Conservation (phyloP, 2,888 invertebrate species). For the Sussaba pulchella region DNA sequence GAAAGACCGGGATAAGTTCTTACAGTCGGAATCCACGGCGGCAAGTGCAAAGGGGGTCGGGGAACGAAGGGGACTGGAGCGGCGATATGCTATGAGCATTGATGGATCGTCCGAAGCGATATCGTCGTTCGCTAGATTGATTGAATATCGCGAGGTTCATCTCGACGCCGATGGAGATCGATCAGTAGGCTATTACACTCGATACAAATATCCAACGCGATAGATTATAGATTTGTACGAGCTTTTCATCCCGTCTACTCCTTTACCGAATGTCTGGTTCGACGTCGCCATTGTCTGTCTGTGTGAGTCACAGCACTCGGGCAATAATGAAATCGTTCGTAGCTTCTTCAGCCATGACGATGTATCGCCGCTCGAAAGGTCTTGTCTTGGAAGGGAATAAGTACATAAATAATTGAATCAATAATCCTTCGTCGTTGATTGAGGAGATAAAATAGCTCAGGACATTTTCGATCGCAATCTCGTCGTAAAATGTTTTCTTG, state of each 20-base stretch:
- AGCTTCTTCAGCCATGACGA: constrained; percentile 17
- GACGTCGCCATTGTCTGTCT: no score
- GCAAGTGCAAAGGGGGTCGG: constrained; percentile 63
- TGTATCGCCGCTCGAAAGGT: no score
- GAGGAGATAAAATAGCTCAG: no score
- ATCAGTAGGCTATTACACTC: constrained; percentile 77
- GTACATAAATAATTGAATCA: no score
- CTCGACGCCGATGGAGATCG: constrained; percentile 79
- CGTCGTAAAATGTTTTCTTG: no score
- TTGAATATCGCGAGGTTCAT: constrained; percentile 80
- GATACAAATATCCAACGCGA: constrained; percentile 75
- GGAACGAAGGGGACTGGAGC: no score
- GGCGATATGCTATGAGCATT: constrained; percentile 69
- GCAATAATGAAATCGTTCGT: constrained; percentile 46
- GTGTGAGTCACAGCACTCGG: not conserved
- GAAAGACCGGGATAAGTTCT: constrained; percentile 29
- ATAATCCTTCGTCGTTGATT: no score
- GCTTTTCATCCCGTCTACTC: not conserved
- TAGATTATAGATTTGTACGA: constrained; percentile 71
- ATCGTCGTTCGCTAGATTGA: constrained; percentile 77
- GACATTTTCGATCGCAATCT: no score
- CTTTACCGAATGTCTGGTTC: not conserved
- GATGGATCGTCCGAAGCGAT: constrained; percentile 78
- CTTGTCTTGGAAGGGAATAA: no score
- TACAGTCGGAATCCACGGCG: constrained; percentile 37